Base-by-base conservation (phyloP, 2,113 vertebrate species). In the Heteronetta atricapilla region DNA sequence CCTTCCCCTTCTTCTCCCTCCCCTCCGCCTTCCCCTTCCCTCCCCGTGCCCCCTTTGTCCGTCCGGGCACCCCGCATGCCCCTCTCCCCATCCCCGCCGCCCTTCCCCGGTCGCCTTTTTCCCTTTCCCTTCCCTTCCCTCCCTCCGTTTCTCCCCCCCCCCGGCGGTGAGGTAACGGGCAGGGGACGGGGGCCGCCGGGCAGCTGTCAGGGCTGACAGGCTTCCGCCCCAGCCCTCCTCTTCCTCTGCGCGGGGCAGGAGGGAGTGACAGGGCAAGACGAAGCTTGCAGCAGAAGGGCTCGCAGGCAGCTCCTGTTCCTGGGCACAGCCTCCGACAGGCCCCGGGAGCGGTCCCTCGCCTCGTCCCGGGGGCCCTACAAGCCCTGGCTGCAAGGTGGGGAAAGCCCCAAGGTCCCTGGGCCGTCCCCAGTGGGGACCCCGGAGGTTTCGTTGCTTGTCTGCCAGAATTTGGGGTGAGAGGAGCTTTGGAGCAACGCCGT, bases 201-300 rank as follows among this genome's bases (percentile, higher is more conserved):
- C 97, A 96, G 97, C 97, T 98, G 98, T 98, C 97, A 97, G 97
- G 93, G 69, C 95, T 95, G 42, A 44, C 42, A 44, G 42, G 42
- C 42, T 44, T 44, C 42, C 42, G 42, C 46, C 46, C 46, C 46
- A 48, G 46, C 46, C 46, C 46, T 48, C 46, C 46, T 48, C 46
- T 48, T 48, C 46, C 46, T 48, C 46, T 48, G 20, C 46, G 20
- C 21, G 20, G 50, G 22, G 22, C 22, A 28, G 63, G 94, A 95
- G 97, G 89, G 95, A 95, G 82, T 18, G 95, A 95, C 92, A 67
- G 94, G 91, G 94, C 70, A 94, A 95, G 91, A 93, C 46, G 94
- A 91, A 96, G 96, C 97, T 96, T 96, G 92, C 58, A 13, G 40
- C 9, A 22, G 14, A 44, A 79, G 28, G 44, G 56, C 74, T 46